These are phyloP conservation scores for Venusia cambrica DNA, from an alignment of 2,888 invertebrate species.

Conservation along the genomic window DNA sequence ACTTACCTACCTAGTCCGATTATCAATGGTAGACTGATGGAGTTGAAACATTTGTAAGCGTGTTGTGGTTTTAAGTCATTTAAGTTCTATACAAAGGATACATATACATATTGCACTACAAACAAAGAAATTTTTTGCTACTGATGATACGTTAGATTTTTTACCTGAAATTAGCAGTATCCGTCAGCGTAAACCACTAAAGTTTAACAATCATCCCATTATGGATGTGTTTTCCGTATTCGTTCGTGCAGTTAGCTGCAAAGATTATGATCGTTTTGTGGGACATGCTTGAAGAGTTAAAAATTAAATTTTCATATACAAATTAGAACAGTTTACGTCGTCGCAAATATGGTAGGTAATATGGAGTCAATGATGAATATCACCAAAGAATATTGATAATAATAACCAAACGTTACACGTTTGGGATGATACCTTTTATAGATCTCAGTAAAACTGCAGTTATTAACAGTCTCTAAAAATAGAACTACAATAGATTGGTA, in stretches of 20 bases:
- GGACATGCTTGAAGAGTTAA: conserved; percentile 24
- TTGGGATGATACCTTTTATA: not conserved
- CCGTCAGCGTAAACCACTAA: conserved; percentile 21
- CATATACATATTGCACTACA: too few relatives aligned
- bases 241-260: conserved; percentile 21
- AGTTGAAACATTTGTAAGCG: conserved; percentile 1
- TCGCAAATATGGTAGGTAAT: conserved; percentile 12
- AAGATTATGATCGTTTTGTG: conserved; percentile 25
- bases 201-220: conserved; percentile 20
- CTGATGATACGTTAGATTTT: conserved; percentile 18
- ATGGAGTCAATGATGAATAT: conserved; percentile 6
- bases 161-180: conserved; percentile 25
- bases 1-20: too few relatives aligned
- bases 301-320: conserved; percentile 22
- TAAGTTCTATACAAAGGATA: too few relatives aligned
- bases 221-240: conserved; percentile 26
- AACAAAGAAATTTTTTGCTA: conserved; percentile 14
- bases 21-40: conserved; percentile 5
- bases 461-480: too few relatives aligned
- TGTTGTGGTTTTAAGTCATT: too few relatives aligned
- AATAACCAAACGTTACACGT: not conserved
- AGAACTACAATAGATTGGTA: too few relatives aligned
- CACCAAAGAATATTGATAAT: conserved; percentile 7
- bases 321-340: too few relatives aligned
- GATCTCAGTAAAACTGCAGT: too few relatives aligned